phyloP scores from a whole-genome alignment of 2,888 invertebrate species.

The Pegoplata infirma region DNA sequence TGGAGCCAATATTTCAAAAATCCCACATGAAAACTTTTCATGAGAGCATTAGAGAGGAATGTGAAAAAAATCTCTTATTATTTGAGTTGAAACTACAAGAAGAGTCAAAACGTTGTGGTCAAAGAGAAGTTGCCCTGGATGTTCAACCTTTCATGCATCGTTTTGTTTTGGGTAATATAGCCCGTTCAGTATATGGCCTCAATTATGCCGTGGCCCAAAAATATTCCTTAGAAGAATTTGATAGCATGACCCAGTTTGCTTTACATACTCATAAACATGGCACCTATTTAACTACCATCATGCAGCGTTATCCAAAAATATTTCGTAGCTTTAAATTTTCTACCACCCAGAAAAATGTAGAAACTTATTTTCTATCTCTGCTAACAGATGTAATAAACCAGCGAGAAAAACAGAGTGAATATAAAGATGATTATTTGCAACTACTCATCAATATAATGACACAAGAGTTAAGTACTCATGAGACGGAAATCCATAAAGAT shows the following conservation, averaged over 20 bases:
- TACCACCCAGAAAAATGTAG: conserved; percentile 67
- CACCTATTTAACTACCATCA: conserved; percentile 67
- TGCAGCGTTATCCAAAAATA: conserved; percentile 70
- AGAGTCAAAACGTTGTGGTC: conserved; percentile 74
- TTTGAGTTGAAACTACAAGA: conserved; percentile 62
- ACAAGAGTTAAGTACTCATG: conserved; percentile 70
- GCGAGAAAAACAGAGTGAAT: conserved; percentile 65
- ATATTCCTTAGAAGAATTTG: conserved; percentile 70
- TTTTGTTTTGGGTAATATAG: conserved; percentile 70
- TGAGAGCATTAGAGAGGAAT: conserved; percentile 67
- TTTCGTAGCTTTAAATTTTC: conserved; percentile 69
- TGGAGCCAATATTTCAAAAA: conserved; percentile 74
- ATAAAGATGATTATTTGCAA: conserved; percentile 80
- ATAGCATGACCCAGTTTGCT: conserved; percentile 71
- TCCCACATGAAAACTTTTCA: conserved; percentile 74
- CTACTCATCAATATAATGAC: conserved; percentile 79
- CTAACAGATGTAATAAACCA: conserved; percentile 68
- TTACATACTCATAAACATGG: conserved; percentile 69
- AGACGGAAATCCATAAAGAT: conserved; percentile 64
- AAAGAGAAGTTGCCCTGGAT: conserved; percentile 69
- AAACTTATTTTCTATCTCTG: conserved; percentile 68
- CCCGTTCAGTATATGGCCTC: conserved; percentile 71
- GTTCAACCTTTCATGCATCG: conserved; percentile 71
- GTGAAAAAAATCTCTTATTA: conserved; percentile 63
- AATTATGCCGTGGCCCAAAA: conserved; percentile 64